A percentile compares a stretch with the other conserved stretches of the same genome.
Evolutionary conservation across 2,113 vertebrate genomes (phyloP).

Genomic region (Cyphomyrus plagiostoma): DNA sequence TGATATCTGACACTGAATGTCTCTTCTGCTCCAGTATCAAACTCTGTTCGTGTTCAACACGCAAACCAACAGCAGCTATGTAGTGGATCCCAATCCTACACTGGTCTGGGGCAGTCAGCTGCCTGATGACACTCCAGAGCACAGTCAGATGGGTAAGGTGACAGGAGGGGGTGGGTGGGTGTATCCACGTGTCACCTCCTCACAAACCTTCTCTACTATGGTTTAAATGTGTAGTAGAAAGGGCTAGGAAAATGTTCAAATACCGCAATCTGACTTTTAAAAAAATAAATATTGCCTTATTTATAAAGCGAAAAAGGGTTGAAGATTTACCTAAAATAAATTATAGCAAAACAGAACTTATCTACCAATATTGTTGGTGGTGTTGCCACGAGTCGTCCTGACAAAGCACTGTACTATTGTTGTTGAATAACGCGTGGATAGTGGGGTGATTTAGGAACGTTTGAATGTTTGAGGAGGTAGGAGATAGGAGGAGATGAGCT

Average conservation of each 20-base stretch:
- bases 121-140: slow-evolving; percentile 58
- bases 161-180: neutral
- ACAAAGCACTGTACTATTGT: neutral
- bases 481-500: neutral
- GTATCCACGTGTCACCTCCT: neutral
- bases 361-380: neutral
- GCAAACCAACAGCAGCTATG: slow-evolving; percentile 37
- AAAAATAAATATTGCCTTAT: neutral
- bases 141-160: slow-evolving; percentile 31
- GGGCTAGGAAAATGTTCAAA: neutral
- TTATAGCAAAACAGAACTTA: neutral
- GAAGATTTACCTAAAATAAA: neutral
- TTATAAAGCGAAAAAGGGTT: neutral
- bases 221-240: neutral
- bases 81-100: slow-evolving; percentile 22
- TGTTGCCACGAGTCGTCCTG: neutral
- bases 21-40: slow-evolving; percentile 60
- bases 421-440: neutral
- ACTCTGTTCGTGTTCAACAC: slow-evolving; percentile 71
- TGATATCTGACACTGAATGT: neutral
- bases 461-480: neutral
- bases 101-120: slow-evolving; percentile 70
- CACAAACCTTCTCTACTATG: neutral
- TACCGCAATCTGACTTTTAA: neutral
- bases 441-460: neutral